Evolutionary conservation across 2,113 vertebrate species (phyloP).

Genomic region (Brachyistius frenatus): DNA sequence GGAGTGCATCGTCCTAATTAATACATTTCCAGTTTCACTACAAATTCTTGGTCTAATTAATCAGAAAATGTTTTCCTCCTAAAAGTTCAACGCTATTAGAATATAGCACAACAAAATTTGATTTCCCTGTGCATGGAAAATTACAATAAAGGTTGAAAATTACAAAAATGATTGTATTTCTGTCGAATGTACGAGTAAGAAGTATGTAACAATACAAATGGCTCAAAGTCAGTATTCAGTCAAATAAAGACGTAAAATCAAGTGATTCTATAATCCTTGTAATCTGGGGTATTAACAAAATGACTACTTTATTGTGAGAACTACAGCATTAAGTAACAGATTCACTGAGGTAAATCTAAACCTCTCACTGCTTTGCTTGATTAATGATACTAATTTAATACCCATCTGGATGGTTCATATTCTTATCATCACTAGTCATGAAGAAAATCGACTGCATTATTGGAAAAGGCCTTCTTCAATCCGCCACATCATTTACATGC

Average conservation of each 20-base stretch:
- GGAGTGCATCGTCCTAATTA: no score
- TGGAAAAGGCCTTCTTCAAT: slow-evolving; percentile 42
- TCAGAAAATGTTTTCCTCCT: no score
- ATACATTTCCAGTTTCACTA: no score
- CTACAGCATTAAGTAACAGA: background rate
- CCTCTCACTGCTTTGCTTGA: slow-evolving; percentile 46
- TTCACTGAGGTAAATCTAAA: slow-evolving; percentile 24
- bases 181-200: no score
- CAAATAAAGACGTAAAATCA: background rate
- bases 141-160: no score
- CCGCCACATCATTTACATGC: background rate
- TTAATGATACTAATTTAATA: slow-evolving; percentile 68
- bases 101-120: no score
- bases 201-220: no score
- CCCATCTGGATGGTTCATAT: slow-evolving; percentile 40
- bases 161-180: no score
- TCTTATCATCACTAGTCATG: slow-evolving; percentile 37
- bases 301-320: background rate
- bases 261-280: slow-evolving; percentile 2
- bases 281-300: background rate
- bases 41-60: no score
- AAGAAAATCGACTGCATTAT: slow-evolving; percentile 49
- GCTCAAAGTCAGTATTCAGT: no score
- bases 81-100: no score
- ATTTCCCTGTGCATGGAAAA: no score